Conservation (phyloP, 2,113 vertebrate genomes). For the Cynocephalus volans region DNA sequence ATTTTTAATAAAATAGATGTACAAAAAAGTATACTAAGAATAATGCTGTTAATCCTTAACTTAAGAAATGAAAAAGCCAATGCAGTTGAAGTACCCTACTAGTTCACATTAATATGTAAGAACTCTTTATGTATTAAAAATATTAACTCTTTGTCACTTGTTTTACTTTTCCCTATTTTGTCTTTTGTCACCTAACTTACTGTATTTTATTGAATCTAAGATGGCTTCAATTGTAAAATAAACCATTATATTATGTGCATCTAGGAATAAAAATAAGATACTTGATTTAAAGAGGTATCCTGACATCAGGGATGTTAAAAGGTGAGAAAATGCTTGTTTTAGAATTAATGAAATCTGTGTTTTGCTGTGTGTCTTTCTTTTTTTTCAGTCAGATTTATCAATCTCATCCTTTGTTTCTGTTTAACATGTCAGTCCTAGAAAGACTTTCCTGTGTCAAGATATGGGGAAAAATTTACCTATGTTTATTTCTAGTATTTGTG, state of each 20-base stretch:
- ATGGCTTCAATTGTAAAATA: background rate
- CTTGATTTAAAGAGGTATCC: background rate
- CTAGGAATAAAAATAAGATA: conserved; percentile 9
- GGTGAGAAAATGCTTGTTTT: background rate
- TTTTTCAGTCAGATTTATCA: background rate
- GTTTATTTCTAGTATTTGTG: conserved; percentile 51
- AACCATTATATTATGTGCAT: background rate
- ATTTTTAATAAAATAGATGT: background rate
- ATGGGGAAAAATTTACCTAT: background rate
- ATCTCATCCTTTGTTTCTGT: background rate
- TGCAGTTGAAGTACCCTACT: background rate
- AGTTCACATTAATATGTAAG: background rate
- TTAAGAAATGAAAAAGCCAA: conserved; percentile 2
- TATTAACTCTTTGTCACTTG: background rate
- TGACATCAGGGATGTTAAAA: conserved; percentile 13
- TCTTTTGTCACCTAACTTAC: conserved; percentile 37
- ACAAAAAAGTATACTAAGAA: background rate
- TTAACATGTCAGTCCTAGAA: background rate
- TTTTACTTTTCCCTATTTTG: conserved; percentile 31
- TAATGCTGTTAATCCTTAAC: background rate
- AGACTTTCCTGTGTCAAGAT: background rate
- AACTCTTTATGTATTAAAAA: conserved; percentile 6
- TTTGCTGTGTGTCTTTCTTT: background rate
- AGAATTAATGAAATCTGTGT: background rate
- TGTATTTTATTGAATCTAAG: conserved; percentile 3